Percentiles rank a stretch among this genome's conserved stretches.
Evolutionary conservation across 2,113 vertebrate genomes (phyloP).

Genomic region (Plestiodon gilberti): DNA sequence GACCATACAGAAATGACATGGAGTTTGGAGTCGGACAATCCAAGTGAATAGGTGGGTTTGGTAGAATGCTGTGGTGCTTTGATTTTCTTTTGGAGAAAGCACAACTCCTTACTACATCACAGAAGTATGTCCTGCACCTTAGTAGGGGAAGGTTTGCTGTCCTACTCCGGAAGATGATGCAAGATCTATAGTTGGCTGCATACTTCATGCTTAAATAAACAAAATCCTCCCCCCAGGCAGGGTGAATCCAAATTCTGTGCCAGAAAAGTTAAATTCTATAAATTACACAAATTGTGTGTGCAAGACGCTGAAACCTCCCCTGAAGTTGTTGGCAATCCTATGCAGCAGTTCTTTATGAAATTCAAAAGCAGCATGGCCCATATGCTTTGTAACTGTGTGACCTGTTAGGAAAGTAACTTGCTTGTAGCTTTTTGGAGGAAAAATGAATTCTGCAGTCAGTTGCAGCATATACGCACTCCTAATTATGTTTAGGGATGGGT

Average conservation of each 20-base stretch:
- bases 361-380: neutral
- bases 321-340: neutral
- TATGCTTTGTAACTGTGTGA: neutral
- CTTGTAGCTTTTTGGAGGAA: neutral
- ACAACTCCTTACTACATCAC: neutral
- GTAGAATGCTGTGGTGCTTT: neutral
- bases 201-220: neutral
- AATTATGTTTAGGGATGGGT: neutral
- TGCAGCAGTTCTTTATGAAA: neutral
- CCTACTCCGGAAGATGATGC: neutral
- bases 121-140: neutral
- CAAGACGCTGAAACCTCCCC: neutral
- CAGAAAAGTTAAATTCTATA: neutral
- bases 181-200: neutral
- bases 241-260: no score
- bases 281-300: no score
- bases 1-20: neutral
- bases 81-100: neutral
- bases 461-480: neutral
- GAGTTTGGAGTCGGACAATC: neutral
- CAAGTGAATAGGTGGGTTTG: neutral
- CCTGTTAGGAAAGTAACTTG: neutral
- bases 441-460: neutral
- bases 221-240: neutral
- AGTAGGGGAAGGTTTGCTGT: neutral